Conservation (phyloP, 2,888 invertebrate genomes). For the Hyalella azteca region DNA sequence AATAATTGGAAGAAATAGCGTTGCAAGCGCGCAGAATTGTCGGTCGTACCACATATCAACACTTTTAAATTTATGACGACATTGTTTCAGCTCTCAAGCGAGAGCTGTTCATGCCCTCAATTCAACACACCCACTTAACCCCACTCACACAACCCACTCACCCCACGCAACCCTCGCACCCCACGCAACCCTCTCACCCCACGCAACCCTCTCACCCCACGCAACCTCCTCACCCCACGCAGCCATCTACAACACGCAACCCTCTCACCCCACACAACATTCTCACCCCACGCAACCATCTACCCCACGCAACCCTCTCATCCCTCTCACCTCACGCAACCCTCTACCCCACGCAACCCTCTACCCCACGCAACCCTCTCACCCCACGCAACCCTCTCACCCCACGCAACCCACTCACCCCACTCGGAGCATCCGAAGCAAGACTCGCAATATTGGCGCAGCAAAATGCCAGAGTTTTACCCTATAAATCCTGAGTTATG, state of each 20-base stretch:
- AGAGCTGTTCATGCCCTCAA: background rate
- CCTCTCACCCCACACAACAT: background rate
- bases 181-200: background rate
- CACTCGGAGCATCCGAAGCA: background rate
- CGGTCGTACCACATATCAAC: too few relatives aligned
- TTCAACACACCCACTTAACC: background rate
- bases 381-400: too few relatives aligned
- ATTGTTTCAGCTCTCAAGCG: background rate
- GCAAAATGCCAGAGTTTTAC: constrained; percentile 9
- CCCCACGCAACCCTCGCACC: background rate
- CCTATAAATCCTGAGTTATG: constrained; percentile 30
- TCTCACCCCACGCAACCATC: background rate
- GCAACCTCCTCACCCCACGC: background rate
- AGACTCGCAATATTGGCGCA: background rate
- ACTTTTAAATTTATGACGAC: background rate
- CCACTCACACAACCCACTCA: background rate
- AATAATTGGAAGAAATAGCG: too few relatives aligned
- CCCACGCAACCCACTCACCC: background rate
- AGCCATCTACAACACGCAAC: background rate
- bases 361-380: too few relatives aligned
- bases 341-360: too few relatives aligned
- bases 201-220: background rate
- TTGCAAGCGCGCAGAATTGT: too few relatives aligned
- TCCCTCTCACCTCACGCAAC: background rate
- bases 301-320: background rate